Base-by-base conservation (phyloP, 2,888 invertebrate genomes). In the Polymixis flavicincta region DNA sequence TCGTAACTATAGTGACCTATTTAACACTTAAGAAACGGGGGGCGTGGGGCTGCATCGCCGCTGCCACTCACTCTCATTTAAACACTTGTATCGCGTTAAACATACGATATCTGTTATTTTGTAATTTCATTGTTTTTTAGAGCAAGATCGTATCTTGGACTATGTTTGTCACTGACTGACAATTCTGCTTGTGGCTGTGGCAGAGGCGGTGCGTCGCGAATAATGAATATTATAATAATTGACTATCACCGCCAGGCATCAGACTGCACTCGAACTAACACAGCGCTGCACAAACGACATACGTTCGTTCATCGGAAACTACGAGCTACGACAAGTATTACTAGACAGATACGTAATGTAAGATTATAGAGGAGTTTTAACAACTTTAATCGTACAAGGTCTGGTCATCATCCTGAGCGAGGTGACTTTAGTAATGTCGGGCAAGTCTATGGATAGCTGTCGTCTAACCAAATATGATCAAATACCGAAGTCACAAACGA, bases 161-260 rank as follows among this genome's bases (percentile, higher is more conserved):
- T n/a, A 50, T 11, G 52, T 37, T 69, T 45, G 25, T 45, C 22
- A 25, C 14, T 3, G 32, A 25, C 50, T 9, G 25, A 54, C 17
- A 19, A 19, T 13, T 25, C 0, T 17, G 57, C 42, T n/a, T 8
- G 22, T 57, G 50, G 13, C 25, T 2, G 52, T 64, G 93, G 88
- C 92, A 88, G 82, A 89, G 89, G 84, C 83, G 86, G 54, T 66
- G 85, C 80, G 76, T 78, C 83, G 86, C 78, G 85, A 87, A 84
- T 81, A 87, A 88, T 90, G 86, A 91, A 90, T 93, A 93, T 93
- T 92, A 93, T 92, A 93, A 93, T 96, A 96, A 96, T 96, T 96
- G 96, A 96, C 96, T 94, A 95, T 93, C 92, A 93, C 90, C 89
- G 90, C 68, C 83, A 76, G 83, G 57, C 82, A 79, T 79, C 92